Evolutionary conservation across 2,797 vertebrate genomes (phyloP).

Genomic region (Channa striata): DNA sequence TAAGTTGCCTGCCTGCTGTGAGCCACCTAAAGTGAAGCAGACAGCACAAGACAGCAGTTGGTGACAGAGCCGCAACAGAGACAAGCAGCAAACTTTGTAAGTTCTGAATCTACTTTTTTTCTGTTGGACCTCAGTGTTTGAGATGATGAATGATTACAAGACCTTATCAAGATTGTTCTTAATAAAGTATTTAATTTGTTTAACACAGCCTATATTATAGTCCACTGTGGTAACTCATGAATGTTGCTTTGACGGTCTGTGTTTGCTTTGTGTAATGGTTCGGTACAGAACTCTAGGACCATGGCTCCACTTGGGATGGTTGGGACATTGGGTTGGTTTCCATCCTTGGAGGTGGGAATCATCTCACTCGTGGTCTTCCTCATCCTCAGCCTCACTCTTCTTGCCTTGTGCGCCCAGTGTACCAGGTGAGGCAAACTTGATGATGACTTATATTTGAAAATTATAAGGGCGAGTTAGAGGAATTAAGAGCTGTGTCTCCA

Average conservation of each 20-base stretch:
- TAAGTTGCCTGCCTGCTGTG: slow-evolving; percentile 14
- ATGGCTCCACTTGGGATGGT: slow-evolving; percentile 75
- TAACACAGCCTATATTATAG: too few species aligned
- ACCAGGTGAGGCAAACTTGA: slow-evolving; percentile 59
- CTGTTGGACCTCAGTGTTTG: background rate
- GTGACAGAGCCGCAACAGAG: slow-evolving; percentile 34
- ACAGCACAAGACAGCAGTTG: slow-evolving; percentile 41
- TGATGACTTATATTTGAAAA: background rate
- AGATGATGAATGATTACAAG: background rate
- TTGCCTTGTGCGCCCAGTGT: slow-evolving; percentile 73
- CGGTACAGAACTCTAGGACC: slow-evolving; percentile 26
- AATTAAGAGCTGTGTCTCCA: background rate
- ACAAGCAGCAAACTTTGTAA: slow-evolving; percentile 41
- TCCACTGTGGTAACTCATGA: background rate
- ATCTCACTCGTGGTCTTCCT: slow-evolving; percentile 73
- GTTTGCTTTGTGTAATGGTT: background rate
- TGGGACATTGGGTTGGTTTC: slow-evolving; percentile 38
- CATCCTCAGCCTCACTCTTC: slow-evolving; percentile 65
- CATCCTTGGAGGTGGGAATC: slow-evolving; percentile 68
- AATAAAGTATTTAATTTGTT: too few species aligned
- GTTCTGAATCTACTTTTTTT: slow-evolving; percentile 5
- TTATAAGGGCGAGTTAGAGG: background rate
- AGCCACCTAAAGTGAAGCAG: slow-evolving; percentile 42
- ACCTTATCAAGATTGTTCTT: background rate
- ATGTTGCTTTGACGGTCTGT: background rate